Base-by-base conservation (phyloP, 1,140 invertebrate genomes). In the Pogonomyrmex barbatus region DNA sequence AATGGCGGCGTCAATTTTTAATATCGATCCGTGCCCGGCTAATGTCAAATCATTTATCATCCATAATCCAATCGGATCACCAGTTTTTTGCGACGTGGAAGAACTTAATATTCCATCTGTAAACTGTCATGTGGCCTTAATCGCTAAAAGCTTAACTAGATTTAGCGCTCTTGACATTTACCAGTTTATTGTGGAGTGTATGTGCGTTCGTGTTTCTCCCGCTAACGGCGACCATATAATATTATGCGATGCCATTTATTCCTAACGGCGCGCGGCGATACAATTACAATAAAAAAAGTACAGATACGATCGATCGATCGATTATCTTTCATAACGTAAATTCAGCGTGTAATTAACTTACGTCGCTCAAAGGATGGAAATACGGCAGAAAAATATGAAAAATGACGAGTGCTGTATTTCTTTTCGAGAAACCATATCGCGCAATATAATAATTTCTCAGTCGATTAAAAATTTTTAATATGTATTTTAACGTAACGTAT, bases 91-190 rank as follows among this genome's bases (percentile, higher is more conserved):
- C n/a, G 42, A 83, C 42, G 42, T 42, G 45, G 3, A 9, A 62
- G 68, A 83, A 83, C 42, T 83, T 60, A 56, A 81, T 67, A 79
- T 67, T 65, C 58, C 73, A 45, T 58, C 68, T 58, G 73, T 56
- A 47, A 52, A 36, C 52, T 60, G 73, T 79, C 73, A 39, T 39
- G 73, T 33, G 36, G 36, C 75, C 75, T 83, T 83, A 62, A 75
- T 83, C 79, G 42, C 54, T 60, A n/a, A 73, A 62, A 83, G 30
- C 70, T 83, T 83, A 83, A 83, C 68, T 62, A 39, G 68, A 83
- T 83, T 83, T 83, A 73, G 45, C 79, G 79, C 68, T 83, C 79
- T 83, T 83, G 79, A 83, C 79, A 83, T 83, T 83, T 83, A 62
- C 79, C 56, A 83, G 42, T 83, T 83, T 83, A 83, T 83, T 75